Conservation (phyloP, 2,797 vertebrate genomes). For the Prunella strophiata region DNA sequence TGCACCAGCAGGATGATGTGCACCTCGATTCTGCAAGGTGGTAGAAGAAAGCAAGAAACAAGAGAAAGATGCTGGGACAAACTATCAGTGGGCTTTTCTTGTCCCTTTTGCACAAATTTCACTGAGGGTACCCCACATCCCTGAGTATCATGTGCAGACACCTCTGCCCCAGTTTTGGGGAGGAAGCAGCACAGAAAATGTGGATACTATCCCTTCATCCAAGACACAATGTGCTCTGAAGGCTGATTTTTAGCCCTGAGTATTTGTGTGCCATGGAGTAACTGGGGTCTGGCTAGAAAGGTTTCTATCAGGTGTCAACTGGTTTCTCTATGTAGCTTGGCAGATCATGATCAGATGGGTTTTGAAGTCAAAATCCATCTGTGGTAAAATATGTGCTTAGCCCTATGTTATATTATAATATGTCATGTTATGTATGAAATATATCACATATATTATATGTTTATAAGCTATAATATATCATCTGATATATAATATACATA, state of each 20-base stretch:
- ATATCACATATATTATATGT: not conserved
- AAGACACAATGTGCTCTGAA: not conserved
- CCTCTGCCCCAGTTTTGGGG: not conserved
- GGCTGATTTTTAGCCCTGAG: not conserved
- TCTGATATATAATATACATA: slow-evolving; percentile 10
- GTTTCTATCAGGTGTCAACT: not conserved
- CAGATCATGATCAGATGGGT: not conserved
- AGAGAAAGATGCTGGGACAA: not conserved
- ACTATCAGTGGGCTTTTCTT: not conserved
- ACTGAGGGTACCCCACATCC: not conserved
- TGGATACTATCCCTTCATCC: not conserved
- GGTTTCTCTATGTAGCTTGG: not conserved
- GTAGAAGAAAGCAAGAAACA: not conserved
- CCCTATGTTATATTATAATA: not conserved
- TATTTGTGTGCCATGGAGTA: not conserved
- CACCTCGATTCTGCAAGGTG: not conserved
- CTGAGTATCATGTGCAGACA: rapidly evolving
- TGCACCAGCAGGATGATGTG: not conserved
- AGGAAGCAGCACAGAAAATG: not conserved
- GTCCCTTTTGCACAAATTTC: not conserved
- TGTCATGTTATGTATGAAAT: slow-evolving; percentile 1
- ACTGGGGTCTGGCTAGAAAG: not conserved
- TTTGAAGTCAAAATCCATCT: slow-evolving; percentile 42
- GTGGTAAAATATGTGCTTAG: not conserved
- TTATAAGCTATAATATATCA: not conserved